These are phyloP conservation scores for Scaptomyza flava DNA, from an alignment of 2,888 invertebrate genomes.

Conservation along the genomic window DNA sequence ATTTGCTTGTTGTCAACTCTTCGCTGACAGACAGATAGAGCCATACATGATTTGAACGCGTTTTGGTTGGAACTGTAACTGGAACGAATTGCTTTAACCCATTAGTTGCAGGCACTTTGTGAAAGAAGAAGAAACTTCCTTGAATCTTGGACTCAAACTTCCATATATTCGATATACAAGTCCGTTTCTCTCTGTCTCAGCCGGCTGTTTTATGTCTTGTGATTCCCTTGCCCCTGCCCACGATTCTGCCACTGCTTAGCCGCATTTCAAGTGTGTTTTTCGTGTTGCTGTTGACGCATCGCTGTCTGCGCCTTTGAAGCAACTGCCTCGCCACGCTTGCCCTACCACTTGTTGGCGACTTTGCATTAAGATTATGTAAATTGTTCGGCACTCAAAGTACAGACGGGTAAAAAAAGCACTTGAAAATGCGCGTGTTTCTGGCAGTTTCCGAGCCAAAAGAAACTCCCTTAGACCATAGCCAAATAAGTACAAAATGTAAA, in stretches of 20 bases:
- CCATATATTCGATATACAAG: background rate
- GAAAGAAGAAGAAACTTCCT: background rate
- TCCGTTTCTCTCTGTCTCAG: conserved; percentile 15
- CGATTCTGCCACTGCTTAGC: background rate
- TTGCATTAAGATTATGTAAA: conserved; percentile 80
- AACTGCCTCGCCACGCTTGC: background rate
- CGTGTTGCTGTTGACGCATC: conserved; percentile 47
- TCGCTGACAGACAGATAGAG: conserved; percentile 30
- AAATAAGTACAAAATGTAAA: conserved; percentile 9
- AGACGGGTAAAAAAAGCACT: conserved; percentile 25
- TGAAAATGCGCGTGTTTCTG: conserved; percentile 75
- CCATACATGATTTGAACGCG: conserved; percentile 25
- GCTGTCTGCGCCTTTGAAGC: conserved; percentile 57
- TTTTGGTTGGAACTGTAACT: conserved; percentile 16
- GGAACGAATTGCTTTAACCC: conserved; percentile 54
- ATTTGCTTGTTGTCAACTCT: conserved; percentile 66
- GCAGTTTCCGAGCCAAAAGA: conserved; percentile 55
- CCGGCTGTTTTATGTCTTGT: conserved; percentile 21
- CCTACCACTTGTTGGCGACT: background rate
- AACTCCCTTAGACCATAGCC: conserved; percentile 1
- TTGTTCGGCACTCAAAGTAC: conserved; percentile 38
- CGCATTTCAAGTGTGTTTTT: conserved; percentile 49
- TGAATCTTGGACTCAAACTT: conserved; percentile 6
- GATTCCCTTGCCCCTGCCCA: background rate
- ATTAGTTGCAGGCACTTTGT: conserved; percentile 66